phyloP scores from a whole-genome alignment of 2,113 vertebrate genomes.

The Phylloscopus trochilus region DNA sequence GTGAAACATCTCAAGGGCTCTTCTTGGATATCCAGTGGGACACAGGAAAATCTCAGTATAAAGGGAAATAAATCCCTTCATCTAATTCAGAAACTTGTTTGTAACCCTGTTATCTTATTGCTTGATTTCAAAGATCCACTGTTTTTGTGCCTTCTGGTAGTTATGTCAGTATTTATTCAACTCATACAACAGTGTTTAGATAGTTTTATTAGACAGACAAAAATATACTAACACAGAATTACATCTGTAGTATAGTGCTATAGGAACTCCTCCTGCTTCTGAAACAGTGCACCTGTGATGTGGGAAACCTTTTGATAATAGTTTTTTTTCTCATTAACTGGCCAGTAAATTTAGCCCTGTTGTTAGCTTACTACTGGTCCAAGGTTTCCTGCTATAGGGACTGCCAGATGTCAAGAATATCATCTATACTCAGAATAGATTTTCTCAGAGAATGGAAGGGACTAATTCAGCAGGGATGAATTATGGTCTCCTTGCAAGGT shows the following conservation, averaged over 20 bases:
- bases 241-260: neutral
- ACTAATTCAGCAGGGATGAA: neutral
- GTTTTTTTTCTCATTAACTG: neutral
- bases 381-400: neutral
- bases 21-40: rapidly evolving
- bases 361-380: neutral
- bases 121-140: neutral
- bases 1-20: neutral
- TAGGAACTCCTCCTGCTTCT: neutral
- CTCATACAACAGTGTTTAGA: neutral
- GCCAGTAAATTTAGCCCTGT: neutral
- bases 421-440: neutral
- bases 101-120: neutral
- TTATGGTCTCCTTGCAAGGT: neutral
- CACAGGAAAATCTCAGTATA: neutral
- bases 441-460: neutral
- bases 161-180: neutral
- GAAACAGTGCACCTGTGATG: neutral
- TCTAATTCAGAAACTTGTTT: neutral
- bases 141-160: neutral
- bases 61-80: neutral
- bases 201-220: neutral
- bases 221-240: neutral
- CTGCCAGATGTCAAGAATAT: neutral
- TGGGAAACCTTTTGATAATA: neutral